These are phyloP conservation scores for Sarcophaga variegata DNA, from an alignment of 2,888 invertebrate genomes.

Conservation along the genomic window DNA sequence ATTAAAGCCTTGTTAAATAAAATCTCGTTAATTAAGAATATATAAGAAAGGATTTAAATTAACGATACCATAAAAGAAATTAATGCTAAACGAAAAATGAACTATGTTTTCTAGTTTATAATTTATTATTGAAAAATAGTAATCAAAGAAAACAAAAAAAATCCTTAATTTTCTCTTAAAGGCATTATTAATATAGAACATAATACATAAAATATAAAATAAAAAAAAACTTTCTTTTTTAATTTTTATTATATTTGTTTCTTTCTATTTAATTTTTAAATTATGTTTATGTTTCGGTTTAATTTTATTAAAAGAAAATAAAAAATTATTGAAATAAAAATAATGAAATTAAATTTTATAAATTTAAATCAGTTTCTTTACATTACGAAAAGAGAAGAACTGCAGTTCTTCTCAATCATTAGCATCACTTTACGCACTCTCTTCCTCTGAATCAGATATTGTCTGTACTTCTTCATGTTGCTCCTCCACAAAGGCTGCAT, in stretches of 20 bases:
- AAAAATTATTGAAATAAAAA: conserved; percentile 73
- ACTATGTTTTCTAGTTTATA: conserved; percentile 57
- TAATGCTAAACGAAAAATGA: conserved; percentile 28
- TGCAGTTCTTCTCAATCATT: conserved; percentile 19
- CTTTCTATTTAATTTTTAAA: conserved; percentile 58
- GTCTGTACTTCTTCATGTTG: conserved; percentile 32
- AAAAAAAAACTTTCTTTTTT: conserved; percentile 16
- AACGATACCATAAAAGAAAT: conserved; percentile 63
- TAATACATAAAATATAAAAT: conserved; percentile 54
- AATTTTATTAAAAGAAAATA: conserved; percentile 77
- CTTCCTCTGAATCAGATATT: conserved; percentile 69
- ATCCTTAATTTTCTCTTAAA: conserved; percentile 46
- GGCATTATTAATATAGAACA: conserved; percentile 53
- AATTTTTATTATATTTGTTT: conserved; percentile 36
- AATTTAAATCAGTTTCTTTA: conserved; percentile 72
- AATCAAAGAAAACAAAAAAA: conserved; percentile 35
- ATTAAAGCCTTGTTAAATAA: conserved; percentile 72
- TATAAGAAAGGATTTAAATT: conserved; percentile 71
- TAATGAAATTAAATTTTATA: conserved; percentile 79
- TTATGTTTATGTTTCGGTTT: conserved; percentile 72
- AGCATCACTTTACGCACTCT: conserved; percentile 59
- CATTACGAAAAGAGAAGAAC: conserved; percentile 32
- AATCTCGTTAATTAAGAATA: conserved; percentile 71
- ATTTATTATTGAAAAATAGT: conserved; percentile 32
- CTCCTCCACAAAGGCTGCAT: conserved; percentile 72